Percentiles rank a stretch among this genome's conserved stretches.
Evolutionary conservation across 2,888 invertebrate genomes (phyloP).

Genomic region (Amblyjoppa proteus): DNA sequence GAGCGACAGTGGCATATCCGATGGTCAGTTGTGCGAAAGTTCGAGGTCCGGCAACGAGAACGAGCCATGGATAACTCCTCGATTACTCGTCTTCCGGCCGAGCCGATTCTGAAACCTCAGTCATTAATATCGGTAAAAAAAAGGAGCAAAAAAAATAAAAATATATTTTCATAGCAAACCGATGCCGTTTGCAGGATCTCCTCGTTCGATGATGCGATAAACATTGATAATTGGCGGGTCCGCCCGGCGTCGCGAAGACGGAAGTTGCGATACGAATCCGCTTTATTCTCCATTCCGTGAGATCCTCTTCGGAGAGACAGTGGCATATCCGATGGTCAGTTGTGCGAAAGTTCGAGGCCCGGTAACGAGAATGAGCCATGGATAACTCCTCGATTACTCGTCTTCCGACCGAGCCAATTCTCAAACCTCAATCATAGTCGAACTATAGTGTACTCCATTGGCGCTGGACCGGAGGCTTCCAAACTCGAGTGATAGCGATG

Average conservation of each 20-base stretch:
- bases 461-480: constrained; percentile 9
- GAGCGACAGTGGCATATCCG: no score
- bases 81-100: no score
- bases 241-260: not conserved
- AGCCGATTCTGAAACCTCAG: no score
- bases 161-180: no score
- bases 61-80: no score
- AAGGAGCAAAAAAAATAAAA: no score
- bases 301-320: constrained; percentile 25
- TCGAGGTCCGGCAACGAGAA: no score
- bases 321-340: constrained; percentile 15
- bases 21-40: no score
- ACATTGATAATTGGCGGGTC: no score
- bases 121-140: no score
- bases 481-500: constrained; percentile 32
- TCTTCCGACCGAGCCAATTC: constrained; percentile 7
- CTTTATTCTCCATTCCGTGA: not conserved
- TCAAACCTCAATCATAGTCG: constrained; percentile 22
- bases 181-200: no score
- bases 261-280: not conserved
- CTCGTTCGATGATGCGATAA: no score
- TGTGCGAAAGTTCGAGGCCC: constrained; percentile 6
- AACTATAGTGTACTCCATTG: not conserved
- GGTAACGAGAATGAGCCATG: constrained; percentile 15
- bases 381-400: constrained; percentile 42